Percentiles rank a stretch among this genome's conserved stretches.
phyloP scores from a whole-genome alignment of 2,888 invertebrate species.

The Drosophila acutilabella region DNA sequence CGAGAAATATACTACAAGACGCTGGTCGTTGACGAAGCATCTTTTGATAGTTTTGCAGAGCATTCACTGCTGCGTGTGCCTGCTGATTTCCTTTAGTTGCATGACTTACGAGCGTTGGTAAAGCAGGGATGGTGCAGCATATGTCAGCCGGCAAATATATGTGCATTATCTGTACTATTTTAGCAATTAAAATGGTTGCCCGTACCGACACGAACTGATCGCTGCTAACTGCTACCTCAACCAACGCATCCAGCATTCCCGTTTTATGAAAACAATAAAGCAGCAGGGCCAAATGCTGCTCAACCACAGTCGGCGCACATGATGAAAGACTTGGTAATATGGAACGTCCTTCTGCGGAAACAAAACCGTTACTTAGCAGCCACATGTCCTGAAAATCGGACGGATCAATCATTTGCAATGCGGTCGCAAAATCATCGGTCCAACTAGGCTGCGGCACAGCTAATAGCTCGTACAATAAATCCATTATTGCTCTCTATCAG shows the following conservation, averaged over 20 bases:
- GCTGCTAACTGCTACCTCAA: conserved; percentile 95
- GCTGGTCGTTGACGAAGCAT: conserved; percentile 93
- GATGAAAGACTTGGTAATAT: conserved; percentile 94
- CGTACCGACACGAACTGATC: conserved; percentile 96
- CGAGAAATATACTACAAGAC: conserved; percentile 93
- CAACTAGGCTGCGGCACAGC: conserved; percentile 95
- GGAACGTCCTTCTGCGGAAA: conserved; percentile 95
- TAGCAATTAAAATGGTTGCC: conserved; percentile 95
- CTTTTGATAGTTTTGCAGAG: conserved; percentile 91
- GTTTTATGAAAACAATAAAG: conserved; percentile 95
- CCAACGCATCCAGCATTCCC: conserved; percentile 94
- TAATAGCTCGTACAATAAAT: conserved; percentile 95
- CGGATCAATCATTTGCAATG: conserved; percentile 95
- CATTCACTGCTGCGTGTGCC: conserved; percentile 93
- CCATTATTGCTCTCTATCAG: conserved; percentile 94
- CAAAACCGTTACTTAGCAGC: conserved; percentile 96
- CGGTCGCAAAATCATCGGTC: conserved; percentile 96
- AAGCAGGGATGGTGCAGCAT: conserved; percentile 92
- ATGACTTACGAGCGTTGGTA: conserved; percentile 92
- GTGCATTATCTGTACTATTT: conserved; percentile 94
- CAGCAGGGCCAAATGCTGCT: conserved; percentile 95
- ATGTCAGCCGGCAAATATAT: conserved; percentile 94
- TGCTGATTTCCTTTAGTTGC: conserved; percentile 92
- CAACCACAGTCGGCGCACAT: conserved; percentile 94
- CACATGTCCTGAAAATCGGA: conserved; percentile 93